Base-by-base conservation (phyloP, 2,797 vertebrate genomes). In the Botia almorhae region DNA sequence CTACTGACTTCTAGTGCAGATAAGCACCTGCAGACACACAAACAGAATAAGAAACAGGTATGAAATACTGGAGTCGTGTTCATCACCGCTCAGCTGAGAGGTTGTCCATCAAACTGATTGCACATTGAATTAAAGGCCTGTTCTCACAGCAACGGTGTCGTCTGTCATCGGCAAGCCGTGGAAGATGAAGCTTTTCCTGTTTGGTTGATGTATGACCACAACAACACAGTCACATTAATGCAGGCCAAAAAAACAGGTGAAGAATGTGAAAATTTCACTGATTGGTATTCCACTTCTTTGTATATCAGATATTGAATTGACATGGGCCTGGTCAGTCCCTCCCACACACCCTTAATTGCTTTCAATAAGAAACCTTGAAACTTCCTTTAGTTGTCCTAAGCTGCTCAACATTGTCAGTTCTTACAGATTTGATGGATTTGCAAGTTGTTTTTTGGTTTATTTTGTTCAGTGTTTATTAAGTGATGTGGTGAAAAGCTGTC, bases 61-160 rank as follows among this genome's bases (percentile, higher is more conserved):
- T 78, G 81, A 68, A 78, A 63, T 73, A 55, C 63, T 50, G 43
- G 65, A 51, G 11, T 21, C 13, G 58, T 70, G 75, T 71, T 74
- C 70, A 81, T 83, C 83, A 70, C 48, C 29, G 2, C 55, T 51
- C 33, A 33, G 5, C 53, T 70, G 64, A 78, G 53, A 74, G 80
- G 77, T 80, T 84, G 81, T 87, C 84, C 86, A 85, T 87, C 83
- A 80, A 74, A 74, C 64, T 85, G 86, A 86, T 83, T 86, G 84
- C 83, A 75, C 58, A 63, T 71, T 76, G 76, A 80, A 86, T 84
- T 82, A 85, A 84, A 79, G 75, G 77, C 78, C 81, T 78, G 76
- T 76, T 80, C 65, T 64, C 74, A 69, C 50, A 16, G 67, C 16
- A 55, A 76, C 23, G 55, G 69, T 58, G 63, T 80, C 76, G 69